A percentile compares a stretch with the other conserved stretches of the same genome.
Evolutionary conservation across 2,113 vertebrate species (phyloP).

Genomic region (Calyptomena viridis): DNA sequence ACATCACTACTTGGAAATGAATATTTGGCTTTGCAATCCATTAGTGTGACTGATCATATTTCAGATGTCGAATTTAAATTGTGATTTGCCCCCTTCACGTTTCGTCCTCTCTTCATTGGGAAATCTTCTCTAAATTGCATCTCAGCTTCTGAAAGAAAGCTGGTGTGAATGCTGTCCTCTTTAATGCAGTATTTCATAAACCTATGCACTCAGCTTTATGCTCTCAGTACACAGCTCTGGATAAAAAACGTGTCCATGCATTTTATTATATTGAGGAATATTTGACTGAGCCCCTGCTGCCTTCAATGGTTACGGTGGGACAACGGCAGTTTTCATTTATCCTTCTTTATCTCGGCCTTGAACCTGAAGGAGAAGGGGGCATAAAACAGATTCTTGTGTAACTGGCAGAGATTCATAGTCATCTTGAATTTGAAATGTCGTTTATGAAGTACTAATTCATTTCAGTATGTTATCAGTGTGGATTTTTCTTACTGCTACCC

Average conservation of each 20-base stretch:
- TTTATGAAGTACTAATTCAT: background rate
- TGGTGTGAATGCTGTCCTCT: background rate
- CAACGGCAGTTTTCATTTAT: fast-evolving
- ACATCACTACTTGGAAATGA: background rate
- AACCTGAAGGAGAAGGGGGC: background rate
- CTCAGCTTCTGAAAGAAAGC: background rate
- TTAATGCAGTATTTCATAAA: background rate
- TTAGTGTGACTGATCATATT: background rate
- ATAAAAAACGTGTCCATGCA: background rate
- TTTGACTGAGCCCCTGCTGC: background rate
- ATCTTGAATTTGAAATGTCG: background rate
- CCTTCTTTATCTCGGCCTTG: background rate
- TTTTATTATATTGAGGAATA: background rate
- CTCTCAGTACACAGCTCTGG: background rate
- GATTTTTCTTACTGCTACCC: background rate
- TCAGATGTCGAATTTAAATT: background rate
- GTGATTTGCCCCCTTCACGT: background rate
- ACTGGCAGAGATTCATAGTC: background rate
- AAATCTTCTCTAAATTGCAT: background rate
- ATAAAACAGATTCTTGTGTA: background rate
- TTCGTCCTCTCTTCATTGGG: background rate
- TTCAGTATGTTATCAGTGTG: background rate
- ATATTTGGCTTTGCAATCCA: background rate
- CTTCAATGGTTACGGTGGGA: background rate
- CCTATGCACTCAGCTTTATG: background rate